Conservation (phyloP, 2,888 invertebrate genomes). For the Phyto melanocephala region DNA sequence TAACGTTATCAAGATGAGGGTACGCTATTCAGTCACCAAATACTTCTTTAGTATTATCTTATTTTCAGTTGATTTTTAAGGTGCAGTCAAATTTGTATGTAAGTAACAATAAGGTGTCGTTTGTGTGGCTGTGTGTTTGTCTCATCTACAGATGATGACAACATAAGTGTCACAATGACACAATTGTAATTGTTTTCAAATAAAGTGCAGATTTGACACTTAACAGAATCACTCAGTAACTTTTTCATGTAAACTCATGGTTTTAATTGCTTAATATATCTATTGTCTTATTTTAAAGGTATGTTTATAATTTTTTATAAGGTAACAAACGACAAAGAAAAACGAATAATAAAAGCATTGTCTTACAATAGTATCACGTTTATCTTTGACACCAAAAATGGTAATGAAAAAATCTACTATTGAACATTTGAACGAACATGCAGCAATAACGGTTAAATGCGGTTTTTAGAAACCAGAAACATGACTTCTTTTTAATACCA, state of each 20-base stretch:
- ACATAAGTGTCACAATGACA: constrained; percentile 60
- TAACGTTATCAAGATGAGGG: no score
- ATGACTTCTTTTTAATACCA: constrained; percentile 56
- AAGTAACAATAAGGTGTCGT: constrained; percentile 22
- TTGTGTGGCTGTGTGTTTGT: no score
- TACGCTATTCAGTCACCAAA: background rate
- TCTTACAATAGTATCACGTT: constrained; percentile 63
- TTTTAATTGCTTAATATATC: constrained; percentile 62
- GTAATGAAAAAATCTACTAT: constrained; percentile 58
- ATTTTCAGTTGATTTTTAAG: constrained; percentile 17
- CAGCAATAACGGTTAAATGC: constrained; percentile 54
- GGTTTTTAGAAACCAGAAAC: constrained; percentile 53
- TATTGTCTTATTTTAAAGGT: constrained; percentile 19
- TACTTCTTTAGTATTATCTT: background rate
- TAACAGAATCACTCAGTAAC: constrained; percentile 40
- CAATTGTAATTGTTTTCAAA: constrained; percentile 60
- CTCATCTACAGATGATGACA: constrained; percentile 51
- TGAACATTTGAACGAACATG: background rate
- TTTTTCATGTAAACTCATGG: constrained; percentile 24
- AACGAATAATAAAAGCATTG: background rate
- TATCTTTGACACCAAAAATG: constrained; percentile 65
- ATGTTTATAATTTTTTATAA: background rate
- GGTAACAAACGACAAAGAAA: background rate
- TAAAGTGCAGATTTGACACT: constrained; percentile 60
- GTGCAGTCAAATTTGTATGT: constrained; percentile 40